Evolutionary conservation across 1,140 invertebrate genomes (phyloP).

Genomic region (Drosophila ficusphila): DNA sequence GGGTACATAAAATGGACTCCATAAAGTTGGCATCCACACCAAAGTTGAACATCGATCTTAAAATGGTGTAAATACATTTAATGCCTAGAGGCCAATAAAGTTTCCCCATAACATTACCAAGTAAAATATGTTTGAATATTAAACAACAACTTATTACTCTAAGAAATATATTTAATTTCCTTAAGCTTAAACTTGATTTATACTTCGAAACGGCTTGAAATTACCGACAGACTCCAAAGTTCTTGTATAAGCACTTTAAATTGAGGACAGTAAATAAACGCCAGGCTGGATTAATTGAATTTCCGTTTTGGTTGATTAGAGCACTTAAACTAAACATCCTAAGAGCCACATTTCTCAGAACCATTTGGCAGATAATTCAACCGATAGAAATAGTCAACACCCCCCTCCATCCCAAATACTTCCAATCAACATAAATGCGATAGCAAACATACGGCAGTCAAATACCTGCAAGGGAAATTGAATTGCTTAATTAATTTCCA

Average conservation of each 20-base stretch:
- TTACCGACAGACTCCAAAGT: too few relatives aligned
- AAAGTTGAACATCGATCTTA: too few relatives aligned
- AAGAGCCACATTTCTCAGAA: constrained; percentile 6
- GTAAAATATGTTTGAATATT: too few relatives aligned
- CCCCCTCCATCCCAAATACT: constrained; percentile 15
- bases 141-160: too few relatives aligned
- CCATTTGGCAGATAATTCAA: not conserved
- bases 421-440: constrained; percentile 73
- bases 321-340: constrained; percentile 3
- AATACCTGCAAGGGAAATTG: constrained; percentile 61
- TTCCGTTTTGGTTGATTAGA: constrained; percentile 8
- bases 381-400: constrained; percentile 4
- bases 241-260: not conserved
- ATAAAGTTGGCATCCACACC: too few relatives aligned
- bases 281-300: not conserved
- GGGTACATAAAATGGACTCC: too few relatives aligned
- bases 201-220: too few relatives aligned
- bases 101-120: too few relatives aligned
- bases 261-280: not conserved
- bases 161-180: too few relatives aligned
- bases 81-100: too few relatives aligned
- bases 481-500: constrained; percentile 77
- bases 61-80: too few relatives aligned
- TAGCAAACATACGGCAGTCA: constrained; percentile 36
- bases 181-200: too few relatives aligned